Evolutionary conservation across 2,797 vertebrate genomes (phyloP).

Genomic region (Catharus ustulatus): DNA sequence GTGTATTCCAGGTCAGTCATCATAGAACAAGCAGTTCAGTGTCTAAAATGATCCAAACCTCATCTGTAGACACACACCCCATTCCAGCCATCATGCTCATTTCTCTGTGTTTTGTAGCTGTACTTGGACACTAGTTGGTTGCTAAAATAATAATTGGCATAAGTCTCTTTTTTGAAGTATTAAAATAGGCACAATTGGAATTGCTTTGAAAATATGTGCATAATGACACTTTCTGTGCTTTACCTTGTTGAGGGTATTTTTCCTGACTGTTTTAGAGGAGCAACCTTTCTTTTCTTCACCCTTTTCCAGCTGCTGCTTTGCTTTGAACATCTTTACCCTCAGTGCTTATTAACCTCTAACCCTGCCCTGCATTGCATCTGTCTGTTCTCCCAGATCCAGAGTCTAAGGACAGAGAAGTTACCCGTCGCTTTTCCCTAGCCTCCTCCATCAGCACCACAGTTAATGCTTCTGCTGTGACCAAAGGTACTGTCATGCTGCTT

Average conservation of each 20-base stretch:
- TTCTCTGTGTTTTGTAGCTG: neutral
- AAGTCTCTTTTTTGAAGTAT: neutral
- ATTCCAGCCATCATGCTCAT: neutral
- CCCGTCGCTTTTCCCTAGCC: constrained; percentile 90
- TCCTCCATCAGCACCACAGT: constrained; percentile 86
- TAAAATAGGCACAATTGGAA: neutral
- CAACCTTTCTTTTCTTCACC: neutral
- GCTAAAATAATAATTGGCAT: neutral
- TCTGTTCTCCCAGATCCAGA: constrained; percentile 81
- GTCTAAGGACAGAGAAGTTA: constrained; percentile 85
- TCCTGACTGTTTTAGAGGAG: neutral
- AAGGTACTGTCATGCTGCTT: constrained; percentile 82
- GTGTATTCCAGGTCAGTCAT: neutral
- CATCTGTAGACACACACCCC: neutral
- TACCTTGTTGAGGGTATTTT: neutral
- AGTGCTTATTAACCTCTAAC: constrained; percentile 69
- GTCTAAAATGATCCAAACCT: constrained; percentile 1
- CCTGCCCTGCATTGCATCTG: constrained; percentile 68
- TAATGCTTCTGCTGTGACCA: constrained; percentile 81
- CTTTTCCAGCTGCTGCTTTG: constrained; percentile 30
- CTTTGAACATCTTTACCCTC: constrained; percentile 37
- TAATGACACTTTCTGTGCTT: neutral
- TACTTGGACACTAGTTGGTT: neutral
- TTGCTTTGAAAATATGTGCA: neutral
- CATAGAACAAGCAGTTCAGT: neutral